These are phyloP conservation scores for Mellilla xanthometata DNA, from an alignment of 2,888 invertebrate species.

Conservation along the genomic window DNA sequence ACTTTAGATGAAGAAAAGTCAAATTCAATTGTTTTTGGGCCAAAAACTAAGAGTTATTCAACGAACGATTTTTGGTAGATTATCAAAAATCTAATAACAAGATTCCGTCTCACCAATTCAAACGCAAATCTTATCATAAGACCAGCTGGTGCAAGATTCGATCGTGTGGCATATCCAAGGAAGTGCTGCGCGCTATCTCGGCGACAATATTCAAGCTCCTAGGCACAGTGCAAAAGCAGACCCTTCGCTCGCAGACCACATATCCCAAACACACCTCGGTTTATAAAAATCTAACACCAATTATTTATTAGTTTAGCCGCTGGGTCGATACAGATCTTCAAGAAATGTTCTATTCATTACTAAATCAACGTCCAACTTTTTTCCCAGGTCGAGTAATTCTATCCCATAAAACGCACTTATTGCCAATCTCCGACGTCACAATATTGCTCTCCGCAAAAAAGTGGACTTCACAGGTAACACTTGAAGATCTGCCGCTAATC, in stretches of 20 bases:
- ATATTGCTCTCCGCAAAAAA: constrained; percentile 7
- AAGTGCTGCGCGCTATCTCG: constrained; percentile 16
- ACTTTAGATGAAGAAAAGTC: too few relatives aligned
- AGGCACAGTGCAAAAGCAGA: constrained; percentile 48
- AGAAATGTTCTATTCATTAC: constrained; percentile 24
- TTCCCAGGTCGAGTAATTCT: neutral
- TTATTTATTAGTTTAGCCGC: constrained; percentile 45
- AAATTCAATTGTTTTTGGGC: too few relatives aligned
- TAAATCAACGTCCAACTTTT: constrained; percentile 1
- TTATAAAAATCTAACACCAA: constrained; percentile 68
- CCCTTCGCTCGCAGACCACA: constrained; percentile 64
- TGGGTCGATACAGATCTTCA: constrained; percentile 52
- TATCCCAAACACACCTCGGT: constrained; percentile 76
- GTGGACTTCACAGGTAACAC: constrained; percentile 20
- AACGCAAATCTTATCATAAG: too few relatives aligned
- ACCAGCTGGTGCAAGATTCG: too few relatives aligned
- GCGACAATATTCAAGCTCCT: constrained; percentile 33
- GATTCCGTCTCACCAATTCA: too few relatives aligned
- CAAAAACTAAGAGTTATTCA: too few relatives aligned
- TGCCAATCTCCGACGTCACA: too few relatives aligned
- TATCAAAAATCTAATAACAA: too few relatives aligned
- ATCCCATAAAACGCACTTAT: too few relatives aligned
- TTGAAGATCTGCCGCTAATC: constrained; percentile 44
- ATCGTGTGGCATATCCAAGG: constrained; percentile 2
- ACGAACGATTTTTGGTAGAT: too few relatives aligned